Base-by-base conservation (phyloP, 2,797 vertebrate genomes). In the Dryobates pubescens region DNA sequence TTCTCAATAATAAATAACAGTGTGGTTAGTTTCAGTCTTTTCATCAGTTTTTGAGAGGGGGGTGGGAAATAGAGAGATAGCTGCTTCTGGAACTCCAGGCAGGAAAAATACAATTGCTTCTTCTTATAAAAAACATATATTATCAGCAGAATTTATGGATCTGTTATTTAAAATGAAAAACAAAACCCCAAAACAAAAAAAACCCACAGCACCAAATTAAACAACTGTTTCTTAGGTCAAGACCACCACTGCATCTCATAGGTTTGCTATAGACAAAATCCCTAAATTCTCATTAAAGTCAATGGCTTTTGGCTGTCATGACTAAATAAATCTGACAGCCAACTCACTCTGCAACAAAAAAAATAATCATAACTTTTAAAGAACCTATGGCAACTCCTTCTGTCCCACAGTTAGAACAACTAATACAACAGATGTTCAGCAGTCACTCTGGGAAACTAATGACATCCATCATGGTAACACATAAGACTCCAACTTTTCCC, bases 251-350 rank as follows among this genome's bases (percentile, higher is more conserved):
- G 7, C 7, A 17, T 73, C 24, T 90, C 10, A 30, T 38, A 54
- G 5, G 8, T 81, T 90, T 83, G 30, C 6, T 59, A 62, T 30
- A 26, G 61, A 64, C 15, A 59, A 88, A 94, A 84, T 79, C 13
- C 16, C 1, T 27, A 86, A 34, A 2, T 54, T 75, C 32, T 75
- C 69, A 12, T 83, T 79, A 32, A 90, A 89, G n/a, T 61, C 63
- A 89, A n/a, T 67, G 43, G 36, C 13, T 61, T 36, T 71, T 94
- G 89, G 32, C 34, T 53, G 24, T 83, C 30, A 67, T 30, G 43
- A 75, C 45, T 86, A 90, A 86, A 63, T 58, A 90, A 82, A 93
- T 73, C 71, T 76, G 61, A 76, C 70, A 83, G 68, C 36, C 86
- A 86, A 78, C 47, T 88, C 38, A 59, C 22, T 78, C 47, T 29